phyloP scores from a whole-genome alignment of 2,113 vertebrate species.

The Onychostoma macrolepis region DNA sequence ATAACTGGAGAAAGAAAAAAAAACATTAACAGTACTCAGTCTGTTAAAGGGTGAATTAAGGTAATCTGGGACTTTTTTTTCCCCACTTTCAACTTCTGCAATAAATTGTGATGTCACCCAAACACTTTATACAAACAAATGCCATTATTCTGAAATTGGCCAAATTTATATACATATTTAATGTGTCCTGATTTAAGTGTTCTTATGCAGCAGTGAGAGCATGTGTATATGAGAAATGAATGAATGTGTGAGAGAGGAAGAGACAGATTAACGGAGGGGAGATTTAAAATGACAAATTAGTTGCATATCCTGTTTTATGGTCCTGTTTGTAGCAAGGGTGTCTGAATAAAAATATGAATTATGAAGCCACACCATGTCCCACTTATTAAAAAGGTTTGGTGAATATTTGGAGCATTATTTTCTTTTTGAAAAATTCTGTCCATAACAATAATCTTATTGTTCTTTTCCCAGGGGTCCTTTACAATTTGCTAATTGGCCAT shows the following conservation, averaged over 20 bases:
- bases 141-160: neutral
- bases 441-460: too few species aligned
- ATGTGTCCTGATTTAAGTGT: neutral
- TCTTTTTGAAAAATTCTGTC: too few species aligned
- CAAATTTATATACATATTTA: neutral
- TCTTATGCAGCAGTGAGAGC: neutral
- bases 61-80: neutral
- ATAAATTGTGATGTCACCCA: neutral
- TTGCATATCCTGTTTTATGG: neutral
- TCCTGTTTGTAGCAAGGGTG: neutral
- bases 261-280: neutral
- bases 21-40: neutral
- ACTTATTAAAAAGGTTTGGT: neutral
- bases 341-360: neutral
- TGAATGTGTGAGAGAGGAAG: neutral
- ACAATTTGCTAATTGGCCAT: too few species aligned
- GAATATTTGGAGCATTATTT: neutral
- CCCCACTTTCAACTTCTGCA: neutral
- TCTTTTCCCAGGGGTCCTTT: too few species aligned
- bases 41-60: neutral
- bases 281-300: neutral
- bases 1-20: neutral
- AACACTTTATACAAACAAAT: conserved; percentile 1
- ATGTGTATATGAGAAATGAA: neutral
- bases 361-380: neutral